Percentiles rank a stretch among this genome's conserved stretches.
Evolutionary conservation across 92 coral and sea anemone genomes (phyloP).

Genomic region (Zoanthus sansibaricus): DNA sequence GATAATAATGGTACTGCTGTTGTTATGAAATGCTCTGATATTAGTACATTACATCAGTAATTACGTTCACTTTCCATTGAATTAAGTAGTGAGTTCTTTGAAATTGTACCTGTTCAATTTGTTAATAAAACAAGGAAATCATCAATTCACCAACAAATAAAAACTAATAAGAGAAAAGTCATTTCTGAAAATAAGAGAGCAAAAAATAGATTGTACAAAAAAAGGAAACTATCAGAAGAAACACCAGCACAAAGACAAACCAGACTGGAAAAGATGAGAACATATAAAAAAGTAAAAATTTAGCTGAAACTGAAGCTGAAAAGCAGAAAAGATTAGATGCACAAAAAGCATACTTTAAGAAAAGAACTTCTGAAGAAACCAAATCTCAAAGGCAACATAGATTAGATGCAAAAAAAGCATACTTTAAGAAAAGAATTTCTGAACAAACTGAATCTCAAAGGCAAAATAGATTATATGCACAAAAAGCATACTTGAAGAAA

Average conservation of each 20-base stretch:
- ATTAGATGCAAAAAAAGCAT: no score
- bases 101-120: background rate
- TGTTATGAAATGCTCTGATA: background rate
- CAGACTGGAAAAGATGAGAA: no score
- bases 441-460: background rate
- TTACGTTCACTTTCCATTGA: background rate
- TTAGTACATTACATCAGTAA: background rate
- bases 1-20: background rate
- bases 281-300: background rate
- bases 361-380: no score
- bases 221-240: no score
- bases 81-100: background rate
- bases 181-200: no score
- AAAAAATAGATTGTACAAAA: no score
- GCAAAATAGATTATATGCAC: slow-evolving; percentile 3
- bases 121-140: background rate
- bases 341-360: background rate
- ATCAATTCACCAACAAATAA: background rate
- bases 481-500: background rate
- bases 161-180: no score
- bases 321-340: background rate
- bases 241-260: no score
- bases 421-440: no score
- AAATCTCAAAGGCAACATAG: no score
- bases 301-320: background rate